These are phyloP conservation scores for Lagocephalus sceleratus DNA, from an alignment of 2,797 vertebrate genomes.

Conservation along the genomic window DNA sequence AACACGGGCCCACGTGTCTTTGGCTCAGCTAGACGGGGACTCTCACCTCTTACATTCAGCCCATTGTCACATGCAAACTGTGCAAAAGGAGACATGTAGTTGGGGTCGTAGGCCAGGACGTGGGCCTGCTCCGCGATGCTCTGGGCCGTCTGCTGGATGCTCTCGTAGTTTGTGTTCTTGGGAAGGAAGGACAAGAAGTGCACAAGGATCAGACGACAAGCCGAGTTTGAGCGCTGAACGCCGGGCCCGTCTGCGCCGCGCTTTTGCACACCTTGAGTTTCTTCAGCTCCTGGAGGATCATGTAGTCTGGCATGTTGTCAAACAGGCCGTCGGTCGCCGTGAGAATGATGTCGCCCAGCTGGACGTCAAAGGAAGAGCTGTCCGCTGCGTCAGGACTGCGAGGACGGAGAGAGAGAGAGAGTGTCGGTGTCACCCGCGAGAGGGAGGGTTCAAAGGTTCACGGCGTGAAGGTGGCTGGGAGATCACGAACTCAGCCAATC, in stretches of 20 bases:
- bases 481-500: background rate
- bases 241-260: background rate
- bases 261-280: constrained; percentile 85
- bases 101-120: constrained; percentile 95
- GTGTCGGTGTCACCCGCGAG: no score
- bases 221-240: background rate
- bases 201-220: background rate
- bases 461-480: no score
- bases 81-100: constrained; percentile 99
- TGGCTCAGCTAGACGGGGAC: background rate
- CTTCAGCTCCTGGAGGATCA: constrained; percentile 97
- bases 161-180: constrained; percentile 95
- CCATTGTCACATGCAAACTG: constrained; percentile 98
- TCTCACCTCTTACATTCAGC: constrained; percentile 93
- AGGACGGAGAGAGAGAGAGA: no score
- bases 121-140: constrained; percentile 98
- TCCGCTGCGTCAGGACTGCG: constrained; percentile 93
- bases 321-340: constrained; percentile 98
- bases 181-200: background rate
- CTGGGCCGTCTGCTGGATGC: constrained; percentile 92
- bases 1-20: no score
- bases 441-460: no score
- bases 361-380: constrained; percentile 94
- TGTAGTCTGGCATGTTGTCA: constrained; percentile 99
- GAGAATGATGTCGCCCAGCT: constrained; percentile 97